Percentiles rank a stretch among this genome's conserved stretches.
Evolutionary conservation across 2,888 invertebrate genomes (phyloP).

Genomic region (Drosophila neonasuta): DNA sequence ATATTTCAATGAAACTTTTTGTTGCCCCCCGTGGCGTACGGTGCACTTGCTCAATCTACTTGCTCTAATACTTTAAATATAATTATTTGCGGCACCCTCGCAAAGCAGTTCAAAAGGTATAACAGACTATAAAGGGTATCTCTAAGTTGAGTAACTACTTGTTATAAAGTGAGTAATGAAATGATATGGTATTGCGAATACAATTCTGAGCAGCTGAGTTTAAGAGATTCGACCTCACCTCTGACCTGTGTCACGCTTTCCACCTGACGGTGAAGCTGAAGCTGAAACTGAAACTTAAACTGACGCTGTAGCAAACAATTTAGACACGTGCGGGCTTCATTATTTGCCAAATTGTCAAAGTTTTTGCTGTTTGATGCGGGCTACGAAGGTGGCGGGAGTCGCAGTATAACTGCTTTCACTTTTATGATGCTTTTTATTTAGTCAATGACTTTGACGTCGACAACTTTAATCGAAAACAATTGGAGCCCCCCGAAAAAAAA

Average conservation of each 20-base stretch:
- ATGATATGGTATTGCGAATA: neutral
- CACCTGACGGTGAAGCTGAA: neutral
- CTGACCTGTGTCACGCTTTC: slow-evolving; percentile 38
- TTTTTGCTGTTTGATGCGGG: slow-evolving; percentile 58
- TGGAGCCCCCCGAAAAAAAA: slow-evolving; percentile 21
- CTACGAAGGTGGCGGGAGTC: neutral
- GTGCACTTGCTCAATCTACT: neutral
- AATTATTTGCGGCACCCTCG: neutral
- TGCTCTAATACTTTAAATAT: neutral
- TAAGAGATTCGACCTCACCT: slow-evolving; percentile 38
- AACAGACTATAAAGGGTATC: neutral
- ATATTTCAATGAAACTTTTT: slow-evolving; percentile 1
- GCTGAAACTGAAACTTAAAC: neutral
- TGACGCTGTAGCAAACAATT: slow-evolving; percentile 57
- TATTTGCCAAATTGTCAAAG: slow-evolving; percentile 75
- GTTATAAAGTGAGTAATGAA: neutral
- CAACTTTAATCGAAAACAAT: slow-evolving; percentile 75
- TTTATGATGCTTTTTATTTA: slow-evolving; percentile 72
- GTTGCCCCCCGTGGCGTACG: neutral
- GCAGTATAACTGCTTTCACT: slow-evolving; percentile 47
- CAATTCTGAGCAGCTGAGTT: slow-evolving; percentile 9
- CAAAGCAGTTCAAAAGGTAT: neutral
- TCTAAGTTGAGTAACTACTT: neutral
- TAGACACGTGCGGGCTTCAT: slow-evolving; percentile 73
- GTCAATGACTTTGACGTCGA: slow-evolving; percentile 75